Evolutionary conservation across 2,113 vertebrate genomes (phyloP).

Genomic region (Ailuropoda melanoleuca): DNA sequence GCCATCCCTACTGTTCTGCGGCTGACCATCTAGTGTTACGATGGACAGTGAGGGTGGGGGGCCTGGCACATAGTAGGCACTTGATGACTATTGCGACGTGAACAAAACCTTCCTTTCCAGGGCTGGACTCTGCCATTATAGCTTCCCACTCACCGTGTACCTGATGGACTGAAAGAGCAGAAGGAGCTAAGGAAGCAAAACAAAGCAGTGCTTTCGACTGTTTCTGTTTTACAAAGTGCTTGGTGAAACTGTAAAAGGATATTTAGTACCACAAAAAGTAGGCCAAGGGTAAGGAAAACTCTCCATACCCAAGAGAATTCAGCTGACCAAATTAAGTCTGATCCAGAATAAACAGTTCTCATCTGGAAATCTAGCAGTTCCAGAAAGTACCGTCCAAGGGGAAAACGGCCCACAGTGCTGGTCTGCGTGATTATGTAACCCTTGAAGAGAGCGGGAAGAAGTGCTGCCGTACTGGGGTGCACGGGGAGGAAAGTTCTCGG

Average conservation of each 20-base stretch:
- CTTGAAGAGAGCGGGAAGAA: background rate
- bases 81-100: background rate
- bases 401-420: background rate
- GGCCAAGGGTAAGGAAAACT: constrained; percentile 60
- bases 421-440: background rate
- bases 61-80: background rate
- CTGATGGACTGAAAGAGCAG: background rate
- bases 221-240: background rate
- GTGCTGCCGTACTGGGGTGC: accelerated
- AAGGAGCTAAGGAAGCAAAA: background rate
- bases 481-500: background rate
- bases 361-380: constrained; percentile 35
- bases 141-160: background rate
- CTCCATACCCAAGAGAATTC: constrained; percentile 29
- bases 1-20: background rate
- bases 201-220: background rate
- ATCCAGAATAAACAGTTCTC: constrained; percentile 59
- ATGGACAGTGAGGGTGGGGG: background rate
- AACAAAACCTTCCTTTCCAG: background rate
- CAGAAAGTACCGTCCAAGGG: background rate
- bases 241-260: constrained; percentile 19
- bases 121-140: background rate
- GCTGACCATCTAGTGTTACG: background rate
- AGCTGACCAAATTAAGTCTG: constrained; percentile 51
- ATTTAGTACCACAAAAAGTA: constrained; percentile 31